Evolutionary conservation across 2,888 invertebrate genomes (phyloP), one percentile per base, ranked within the genome.

Genomic region (Melitaea athalia): DNA sequence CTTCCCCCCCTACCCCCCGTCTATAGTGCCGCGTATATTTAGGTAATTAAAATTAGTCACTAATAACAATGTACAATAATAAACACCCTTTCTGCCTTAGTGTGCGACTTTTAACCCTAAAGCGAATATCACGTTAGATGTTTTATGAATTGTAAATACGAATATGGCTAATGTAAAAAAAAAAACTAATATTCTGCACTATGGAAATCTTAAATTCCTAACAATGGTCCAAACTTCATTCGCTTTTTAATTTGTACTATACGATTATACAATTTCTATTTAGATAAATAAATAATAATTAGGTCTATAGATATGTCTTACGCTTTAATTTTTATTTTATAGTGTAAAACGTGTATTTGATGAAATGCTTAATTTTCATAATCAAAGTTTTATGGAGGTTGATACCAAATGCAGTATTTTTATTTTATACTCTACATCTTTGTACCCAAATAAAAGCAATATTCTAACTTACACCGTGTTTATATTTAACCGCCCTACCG

Each of bases 341-440:
- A 89, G 88, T 88, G 83, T 90, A 81, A 82, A 87, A 81, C 84
- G 83, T 88, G 90, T 91, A 91, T 89, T 90, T 90, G 90, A 87
- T 88, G 77, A 85, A 89, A 87, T 87, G 91, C 91, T 91, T 92
- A 89, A 88, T 90, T 91, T 91, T 89, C 90, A 88, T 92, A 90
- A 88, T 90, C 85, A 85, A 89, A 85, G 85, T 89, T 90, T 90
- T 90, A 89, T 88, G 89, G 85, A 82, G 87, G 89, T 92, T 82
- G 87, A 91, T 91, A 92, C 92, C 91, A 91, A 91, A 92, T 90
- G 91, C 91, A 92, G 91, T 91, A 91, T 91, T 92, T 91, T 92
- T 91, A 90, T 91, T 92, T 92, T 90, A 86, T 90, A 91, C 84
- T 91, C 89, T 91, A 91, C 89, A 88, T 87, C 91, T 91, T 90